Conservation (phyloP, 2,113 vertebrate species). For the Entomyzon cyanotis region DNA sequence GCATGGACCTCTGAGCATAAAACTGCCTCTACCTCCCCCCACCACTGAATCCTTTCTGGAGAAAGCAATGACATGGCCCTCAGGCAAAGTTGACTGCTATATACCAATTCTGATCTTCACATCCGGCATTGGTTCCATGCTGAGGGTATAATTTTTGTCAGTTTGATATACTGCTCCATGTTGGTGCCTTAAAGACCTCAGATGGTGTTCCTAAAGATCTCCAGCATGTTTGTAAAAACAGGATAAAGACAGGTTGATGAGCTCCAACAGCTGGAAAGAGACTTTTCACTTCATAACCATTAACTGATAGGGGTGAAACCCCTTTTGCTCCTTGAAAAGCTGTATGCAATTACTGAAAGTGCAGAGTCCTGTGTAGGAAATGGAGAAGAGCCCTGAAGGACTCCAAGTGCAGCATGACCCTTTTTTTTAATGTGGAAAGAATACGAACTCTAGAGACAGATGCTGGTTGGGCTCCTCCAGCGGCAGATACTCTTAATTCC, state of each 20-base stretch:
- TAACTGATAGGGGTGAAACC: background rate
- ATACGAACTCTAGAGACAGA: rapidly evolving
- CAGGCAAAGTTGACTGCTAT: background rate
- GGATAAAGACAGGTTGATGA: background rate
- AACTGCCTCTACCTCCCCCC: background rate
- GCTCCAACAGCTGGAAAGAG: background rate
- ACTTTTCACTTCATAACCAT: background rate
- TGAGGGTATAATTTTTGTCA: background rate
- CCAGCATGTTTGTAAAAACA: background rate
- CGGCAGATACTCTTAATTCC: background rate
- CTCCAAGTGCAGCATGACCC: background rate
- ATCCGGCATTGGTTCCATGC: background rate
- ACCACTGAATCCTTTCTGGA: background rate
- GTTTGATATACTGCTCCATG: background rate
- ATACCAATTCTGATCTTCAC: background rate
- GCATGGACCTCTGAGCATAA: background rate
- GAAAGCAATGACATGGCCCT: background rate
- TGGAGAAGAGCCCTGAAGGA: background rate
- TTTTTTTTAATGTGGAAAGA: background rate
- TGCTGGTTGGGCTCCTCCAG: background rate
- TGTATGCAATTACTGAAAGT: background rate
- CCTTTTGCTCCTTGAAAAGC: background rate
- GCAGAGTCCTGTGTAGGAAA: background rate
- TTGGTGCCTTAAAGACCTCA: background rate
- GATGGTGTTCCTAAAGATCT: background rate